These are phyloP conservation scores for Steinernema khuongi DNA, from an alignment of 1,140 invertebrate species.

Conservation along the genomic window DNA sequence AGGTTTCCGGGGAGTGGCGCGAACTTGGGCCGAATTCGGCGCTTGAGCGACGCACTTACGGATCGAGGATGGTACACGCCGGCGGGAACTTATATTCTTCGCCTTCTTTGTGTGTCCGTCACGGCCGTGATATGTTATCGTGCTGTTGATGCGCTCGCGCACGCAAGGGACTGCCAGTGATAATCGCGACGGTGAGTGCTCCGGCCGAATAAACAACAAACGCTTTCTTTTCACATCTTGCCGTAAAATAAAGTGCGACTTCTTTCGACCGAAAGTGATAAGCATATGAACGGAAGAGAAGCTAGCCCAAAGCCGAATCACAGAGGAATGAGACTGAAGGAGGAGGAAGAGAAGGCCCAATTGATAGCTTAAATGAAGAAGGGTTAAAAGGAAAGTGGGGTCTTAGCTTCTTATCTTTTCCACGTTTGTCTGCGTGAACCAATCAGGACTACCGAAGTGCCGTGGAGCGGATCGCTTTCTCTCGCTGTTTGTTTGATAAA, in stretches of 20 bases:
- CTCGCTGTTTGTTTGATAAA: neutral
- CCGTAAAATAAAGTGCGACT: neutral
- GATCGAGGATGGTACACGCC: neutral
- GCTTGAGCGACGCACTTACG: neutral
- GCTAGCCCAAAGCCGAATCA: neutral
- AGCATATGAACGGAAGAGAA: neutral
- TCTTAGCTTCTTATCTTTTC: neutral
- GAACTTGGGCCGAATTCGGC: neutral
- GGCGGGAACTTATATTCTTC: conserved; percentile 9
- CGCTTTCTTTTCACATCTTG: neutral
- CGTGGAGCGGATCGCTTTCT: neutral
- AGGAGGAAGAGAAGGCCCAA: neutral
- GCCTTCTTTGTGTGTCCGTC: neutral
- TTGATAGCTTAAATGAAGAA: neutral
- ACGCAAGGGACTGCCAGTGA: neutral
- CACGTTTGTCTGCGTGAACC: neutral
- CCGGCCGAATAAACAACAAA: neutral
- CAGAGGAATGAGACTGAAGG: neutral
- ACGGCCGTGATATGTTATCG: conserved; percentile 13
- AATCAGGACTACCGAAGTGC: conserved; percentile 6
- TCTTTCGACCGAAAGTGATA: no score
- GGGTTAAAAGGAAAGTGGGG: neutral
- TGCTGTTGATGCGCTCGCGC: conserved; percentile 1
- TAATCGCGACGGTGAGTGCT: neutral
- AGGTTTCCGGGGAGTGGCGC: neutral